Conservation (phyloP, 1,140 invertebrate species). For the Zeugodacus cucurbitae region DNA sequence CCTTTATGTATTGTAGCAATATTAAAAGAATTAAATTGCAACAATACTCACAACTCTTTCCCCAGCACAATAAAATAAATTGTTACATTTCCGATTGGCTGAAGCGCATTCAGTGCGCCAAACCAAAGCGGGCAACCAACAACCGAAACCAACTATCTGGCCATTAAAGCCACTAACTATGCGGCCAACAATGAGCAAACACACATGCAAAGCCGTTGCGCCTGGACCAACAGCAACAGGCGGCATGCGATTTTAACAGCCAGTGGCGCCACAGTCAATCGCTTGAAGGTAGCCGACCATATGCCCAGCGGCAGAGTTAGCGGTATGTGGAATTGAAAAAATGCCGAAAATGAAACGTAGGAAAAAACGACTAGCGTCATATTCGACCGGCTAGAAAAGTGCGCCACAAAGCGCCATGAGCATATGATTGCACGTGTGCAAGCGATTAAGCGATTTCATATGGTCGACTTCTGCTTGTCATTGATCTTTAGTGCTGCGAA, state of each 20-base stretch:
- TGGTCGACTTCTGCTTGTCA: neutral
- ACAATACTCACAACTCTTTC: neutral
- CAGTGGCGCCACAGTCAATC: neutral
- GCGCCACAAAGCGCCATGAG: neutral
- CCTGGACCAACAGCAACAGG: neutral
- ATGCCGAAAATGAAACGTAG: neutral
- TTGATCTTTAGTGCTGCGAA: neutral
- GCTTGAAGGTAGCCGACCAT: neutral
- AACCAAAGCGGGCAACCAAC: neutral
- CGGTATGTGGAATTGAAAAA: neutral
- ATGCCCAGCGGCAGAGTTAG: neutral
- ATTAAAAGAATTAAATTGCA: too few relatives aligned
- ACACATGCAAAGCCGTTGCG: neutral
- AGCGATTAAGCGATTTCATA: conserved; percentile 12
- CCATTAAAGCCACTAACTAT: neutral
- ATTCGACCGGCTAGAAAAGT: neutral
- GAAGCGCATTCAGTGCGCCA: neutral
- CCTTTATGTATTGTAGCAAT: too few relatives aligned
- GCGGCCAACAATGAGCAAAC: neutral
- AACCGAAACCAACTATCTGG: neutral
- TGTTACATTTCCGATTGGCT: neutral
- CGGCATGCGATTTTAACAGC: neutral
- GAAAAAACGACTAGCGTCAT: neutral
- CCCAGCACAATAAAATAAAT: neutral
- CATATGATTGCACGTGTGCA: neutral